A percentile compares a stretch with the other conserved stretches of the same genome.
These are phyloP conservation scores for Spilosoma lubricipeda DNA, from an alignment of 2,888 invertebrate species.

Conservation along the genomic window DNA sequence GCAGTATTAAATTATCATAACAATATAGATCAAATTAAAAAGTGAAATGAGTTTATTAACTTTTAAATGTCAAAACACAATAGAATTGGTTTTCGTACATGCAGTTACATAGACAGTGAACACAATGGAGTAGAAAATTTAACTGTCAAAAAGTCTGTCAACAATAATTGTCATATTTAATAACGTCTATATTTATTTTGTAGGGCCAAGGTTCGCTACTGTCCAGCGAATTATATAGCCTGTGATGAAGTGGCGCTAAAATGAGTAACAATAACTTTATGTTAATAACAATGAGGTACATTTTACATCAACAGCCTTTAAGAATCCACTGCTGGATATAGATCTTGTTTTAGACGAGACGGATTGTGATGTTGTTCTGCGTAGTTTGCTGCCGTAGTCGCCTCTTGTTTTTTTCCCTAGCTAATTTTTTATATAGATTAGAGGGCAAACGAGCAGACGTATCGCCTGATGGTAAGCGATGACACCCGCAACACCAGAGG, in stretches of 20 bases:
- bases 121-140: conserved; percentile 20
- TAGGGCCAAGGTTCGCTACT: background rate
- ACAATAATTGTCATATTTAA: background rate
- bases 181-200: background rate
- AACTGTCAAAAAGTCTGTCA: conserved; percentile 14
- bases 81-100: conserved; percentile 19
- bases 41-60: conserved; percentile 14
- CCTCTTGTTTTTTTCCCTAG: too few relatives aligned
- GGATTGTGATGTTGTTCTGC: too few relatives aligned
- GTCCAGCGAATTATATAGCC: background rate
- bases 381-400: too few relatives aligned
- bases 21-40: conserved; percentile 4
- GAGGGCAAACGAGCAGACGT: too few relatives aligned
- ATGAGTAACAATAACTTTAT: background rate
- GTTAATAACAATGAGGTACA: too few relatives aligned
- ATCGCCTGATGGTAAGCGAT: too few relatives aligned
- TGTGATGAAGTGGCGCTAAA: background rate
- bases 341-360: too few relatives aligned
- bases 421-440: too few relatives aligned
- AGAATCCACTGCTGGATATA: too few relatives aligned
- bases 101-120: background rate
- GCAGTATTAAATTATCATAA: background rate
- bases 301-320: too few relatives aligned
- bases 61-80: conserved; percentile 18
- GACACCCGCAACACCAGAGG: too few relatives aligned